Base-by-base conservation (phyloP, 2,797 vertebrate species). In the Eidolon dupreanum region DNA sequence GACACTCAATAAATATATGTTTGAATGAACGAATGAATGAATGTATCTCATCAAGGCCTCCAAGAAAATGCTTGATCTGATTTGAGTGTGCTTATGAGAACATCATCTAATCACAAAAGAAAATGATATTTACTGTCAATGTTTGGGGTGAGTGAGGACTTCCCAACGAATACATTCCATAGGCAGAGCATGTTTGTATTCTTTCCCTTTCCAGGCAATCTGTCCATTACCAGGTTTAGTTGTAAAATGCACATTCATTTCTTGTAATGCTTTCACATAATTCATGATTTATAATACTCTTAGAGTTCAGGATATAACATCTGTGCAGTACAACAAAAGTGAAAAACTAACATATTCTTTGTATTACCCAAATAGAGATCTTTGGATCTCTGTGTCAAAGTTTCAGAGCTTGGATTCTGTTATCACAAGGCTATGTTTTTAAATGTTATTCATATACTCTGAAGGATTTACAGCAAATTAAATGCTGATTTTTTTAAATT, bases 21-120 rank as follows among this genome's bases (percentile, higher is more conserved):
- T 90, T 87, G 38, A 94, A 61, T 49, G 41, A 94, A 66, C 63
- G 10, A 53, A 26, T 75, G 19, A 94, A 68, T 74, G 13, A 53
- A 26, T 75, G 19, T 63, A 38, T 78, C 26, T 90, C n/a, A 4
- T 33, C 84, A 38, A 26, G 59, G 7, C 13, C 59, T 81, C 22
- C 33, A 79, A 53, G 89, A 71, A 53, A 81, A 94, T 53, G 71
- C 12, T 59, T 88, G 11, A 79, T 75, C 43, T 92, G 88, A 88
- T 84, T 78, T 83, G 94, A 38, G 46, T 78, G 84, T 77, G 5
- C 26, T 92, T 11, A 8, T 73, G 38, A 77, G 16, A 68, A 36
- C 3, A 33, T 8, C 8, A 38, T 49, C 41, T 84, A 46, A 90
- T 31, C 89, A 73, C 43, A 63, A 55, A 68, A 12, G 38, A 59